Base-by-base conservation (phyloP, 2,888 invertebrate genomes). In the Drepanosiphum platanoidis region DNA sequence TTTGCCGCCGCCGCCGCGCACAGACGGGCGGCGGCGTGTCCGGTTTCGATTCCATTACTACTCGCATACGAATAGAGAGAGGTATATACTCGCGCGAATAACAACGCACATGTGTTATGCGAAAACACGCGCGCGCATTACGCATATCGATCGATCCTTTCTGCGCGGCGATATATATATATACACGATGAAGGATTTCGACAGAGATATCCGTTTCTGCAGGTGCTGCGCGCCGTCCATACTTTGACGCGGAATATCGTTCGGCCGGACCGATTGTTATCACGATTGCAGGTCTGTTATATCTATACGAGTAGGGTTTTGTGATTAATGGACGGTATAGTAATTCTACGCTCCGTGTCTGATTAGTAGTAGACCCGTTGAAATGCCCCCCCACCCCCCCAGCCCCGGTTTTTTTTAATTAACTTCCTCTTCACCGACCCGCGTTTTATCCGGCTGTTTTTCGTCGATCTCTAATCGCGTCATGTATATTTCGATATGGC, bases 381-480 rank as follows among this genome's bases (percentile, higher is more conserved):
- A 66, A 68, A 79, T n/a, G 66, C 3, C 18, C 11, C 8, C 0
- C 27, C 13, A n/a, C n/a, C n/a, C n/a, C n/a, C n/a, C n/a, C n/a
- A n/a, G n/a, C n/a, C n/a, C n/a, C n/a, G n/a, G n/a, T 32, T 58
- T 34, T 77, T 66, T 79, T 79, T 68, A 68, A 79, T 68, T 46
- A 46, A 46, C 46, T 58, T 78, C 64, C 30, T 46, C 68, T 64
- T 27, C 5, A 66, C 32, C n/a, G 8, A 5, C 46, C 22, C 32
- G 74, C 30, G 30, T 30, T 46, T 74, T 22, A 22, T 30, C 15
- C 18, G 32, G 27, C 46, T 30, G 27, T 18, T 39, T 71, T 39
- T 39, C 15, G 7, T 71, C 71, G 15, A 39, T 15, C 27, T 39
- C n/a, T 36, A 27, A 22, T 22, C 18, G 39, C 39, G 18, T 52